Evolutionary conservation across 2,113 vertebrate genomes (phyloP).

Genomic region (Sceloporus undulatus): DNA sequence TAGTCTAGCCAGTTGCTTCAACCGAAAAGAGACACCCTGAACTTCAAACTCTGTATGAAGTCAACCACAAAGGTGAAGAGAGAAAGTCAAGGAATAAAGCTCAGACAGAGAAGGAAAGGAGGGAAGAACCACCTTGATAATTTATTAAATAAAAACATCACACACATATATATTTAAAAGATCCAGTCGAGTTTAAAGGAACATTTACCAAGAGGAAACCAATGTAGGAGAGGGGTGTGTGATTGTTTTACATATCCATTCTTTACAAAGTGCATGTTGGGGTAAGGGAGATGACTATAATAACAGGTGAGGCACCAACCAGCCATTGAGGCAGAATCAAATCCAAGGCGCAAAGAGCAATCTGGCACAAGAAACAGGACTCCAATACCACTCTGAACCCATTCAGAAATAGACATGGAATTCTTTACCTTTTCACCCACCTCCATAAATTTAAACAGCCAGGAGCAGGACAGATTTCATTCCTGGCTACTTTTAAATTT

Average conservation of each 20-base stretch:
- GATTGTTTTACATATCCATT: constrained; percentile 2
- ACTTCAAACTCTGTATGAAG: not conserved
- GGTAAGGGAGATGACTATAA: constrained; percentile 2
- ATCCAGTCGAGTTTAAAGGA: constrained; percentile 36
- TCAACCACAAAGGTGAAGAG: not conserved
- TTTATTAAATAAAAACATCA: constrained; percentile 75
- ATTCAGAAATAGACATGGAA: not conserved
- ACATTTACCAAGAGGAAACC: constrained; percentile 32
- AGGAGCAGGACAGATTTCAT: constrained; percentile 29
- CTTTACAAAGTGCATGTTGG: not conserved
- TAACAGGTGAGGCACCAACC: rapidly evolving
- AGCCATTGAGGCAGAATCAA: not conserved
- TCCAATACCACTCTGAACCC: constrained; percentile 3
- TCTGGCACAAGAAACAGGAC: not conserved
- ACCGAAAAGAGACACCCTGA: not conserved
- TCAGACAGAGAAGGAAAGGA: constrained; percentile 24
- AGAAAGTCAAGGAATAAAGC: constrained; percentile 15
- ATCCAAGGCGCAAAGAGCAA: not conserved
- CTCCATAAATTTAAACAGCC: constrained; percentile 50
- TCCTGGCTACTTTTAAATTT: constrained; percentile 61
- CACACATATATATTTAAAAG: constrained; percentile 49
- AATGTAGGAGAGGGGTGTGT: not conserved
- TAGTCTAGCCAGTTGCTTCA: no score
- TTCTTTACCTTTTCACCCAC: no score
- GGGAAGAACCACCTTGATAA: constrained; percentile 46